Evolutionary conservation across 2,888 invertebrate genomes (phyloP).

Genomic region (Agrochola litura): DNA sequence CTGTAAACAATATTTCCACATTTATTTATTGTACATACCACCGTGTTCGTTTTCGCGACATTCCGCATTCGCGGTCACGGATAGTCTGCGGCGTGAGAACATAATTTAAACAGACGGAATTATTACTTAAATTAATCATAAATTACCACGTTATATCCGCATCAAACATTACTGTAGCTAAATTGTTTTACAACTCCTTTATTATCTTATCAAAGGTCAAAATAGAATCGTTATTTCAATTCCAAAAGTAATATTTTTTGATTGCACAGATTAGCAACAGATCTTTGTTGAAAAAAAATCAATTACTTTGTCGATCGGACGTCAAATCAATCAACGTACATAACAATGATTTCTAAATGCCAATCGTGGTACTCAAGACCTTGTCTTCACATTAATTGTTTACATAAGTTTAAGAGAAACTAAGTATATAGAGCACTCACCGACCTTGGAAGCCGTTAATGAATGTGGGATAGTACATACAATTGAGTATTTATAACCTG

Average conservation of each 20-base stretch:
- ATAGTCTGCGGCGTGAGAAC: slow-evolving; percentile 44
- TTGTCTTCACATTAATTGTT: slow-evolving; percentile 61
- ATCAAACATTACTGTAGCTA: slow-evolving; percentile 5
- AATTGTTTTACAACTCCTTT: slow-evolving; percentile 28
- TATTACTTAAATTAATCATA: slow-evolving; percentile 28
- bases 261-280: slow-evolving; percentile 38
- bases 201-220: slow-evolving; percentile 35
- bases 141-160: slow-evolving; percentile 37
- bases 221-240: background rate
- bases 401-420: slow-evolving; percentile 53
- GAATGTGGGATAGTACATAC: slow-evolving; percentile 78
- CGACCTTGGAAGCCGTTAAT: slow-evolving; percentile 79
- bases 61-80: slow-evolving; percentile 48
- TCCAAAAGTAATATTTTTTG: slow-evolving; percentile 4
- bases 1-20: slow-evolving; percentile 11
- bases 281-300: slow-evolving; percentile 32
- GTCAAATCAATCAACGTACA: slow-evolving; percentile 35
- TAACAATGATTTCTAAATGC: slow-evolving; percentile 59
- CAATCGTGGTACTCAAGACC: slow-evolving; percentile 64
- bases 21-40: slow-evolving; percentile 16
- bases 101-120: slow-evolving; percentile 9
- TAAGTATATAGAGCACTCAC: slow-evolving; percentile 61
- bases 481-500: slow-evolving; percentile 55
- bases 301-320: slow-evolving; percentile 39
- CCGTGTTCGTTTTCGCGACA: slow-evolving; percentile 36